Base-by-base conservation (phyloP, 2,888 invertebrate genomes). In the Anagyrus pseudococci region DNA sequence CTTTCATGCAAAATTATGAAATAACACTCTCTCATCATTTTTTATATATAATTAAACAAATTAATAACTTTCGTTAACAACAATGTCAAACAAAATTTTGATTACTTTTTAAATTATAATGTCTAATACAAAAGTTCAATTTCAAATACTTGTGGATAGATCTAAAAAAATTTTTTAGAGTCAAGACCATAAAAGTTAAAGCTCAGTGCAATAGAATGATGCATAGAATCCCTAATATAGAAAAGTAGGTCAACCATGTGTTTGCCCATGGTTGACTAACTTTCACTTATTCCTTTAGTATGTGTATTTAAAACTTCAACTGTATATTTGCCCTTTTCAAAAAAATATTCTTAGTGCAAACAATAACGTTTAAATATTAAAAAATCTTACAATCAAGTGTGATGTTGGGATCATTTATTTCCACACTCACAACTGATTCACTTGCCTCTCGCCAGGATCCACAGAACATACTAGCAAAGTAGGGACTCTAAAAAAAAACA, bases 391-490 rank as follows among this genome's bases (percentile, higher is more conserved):
- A 87, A 60, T 89, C 87, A 59, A 84, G 73, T 4, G 87, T 89
- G 63, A 92, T 89, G 66, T 88, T 85, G 15, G 89, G 87, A 83
- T 92, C 91, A 2, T 87, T 83, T 54, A 91, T 87, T 79, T 89
- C 87, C 56, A 92, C 88, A 58, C 82, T 83, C 41, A 92, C 86
- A 64, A 86, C 83, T 69, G 85, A 84, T 78, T 89, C 86, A 52
- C 85, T 84, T 0, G 89, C 84, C 80, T 92, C 92, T 71, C 85
- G 84, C 92, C 92, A 92, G 2, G 88, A 86, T 4, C 92, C 92
- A 71, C 87, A 89, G 78, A 92, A 92, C 92, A 92, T 92, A 73
- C 90, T 89, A 13, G 87, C 85, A 79, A 92, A 92, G 77, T 92
- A 92, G 0, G 89, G 89, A 74, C 91, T 91, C 85, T 87, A 78